A percentile compares a stretch with the other conserved stretches of the same genome.
Conservation (phyloP, 2,113 vertebrate genomes). For the Psittacara wagleri region DNA sequence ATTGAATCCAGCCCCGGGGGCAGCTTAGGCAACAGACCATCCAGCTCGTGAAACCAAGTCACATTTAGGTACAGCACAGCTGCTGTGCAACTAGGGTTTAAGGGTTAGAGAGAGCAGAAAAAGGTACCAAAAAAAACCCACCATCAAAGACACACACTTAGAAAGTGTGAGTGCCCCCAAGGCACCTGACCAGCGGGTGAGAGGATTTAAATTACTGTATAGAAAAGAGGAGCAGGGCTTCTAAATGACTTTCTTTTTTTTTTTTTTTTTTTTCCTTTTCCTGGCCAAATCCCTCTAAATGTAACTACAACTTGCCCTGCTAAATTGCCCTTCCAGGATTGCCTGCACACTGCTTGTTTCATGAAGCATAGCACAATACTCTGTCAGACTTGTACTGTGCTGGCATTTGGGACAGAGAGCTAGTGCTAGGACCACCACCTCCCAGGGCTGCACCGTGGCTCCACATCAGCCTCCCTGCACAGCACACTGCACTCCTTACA, state of each 20-base stretch:
- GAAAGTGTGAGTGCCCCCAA: neutral
- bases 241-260: neutral
- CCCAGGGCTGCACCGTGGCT: neutral
- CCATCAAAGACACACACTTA: neutral
- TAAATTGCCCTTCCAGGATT: neutral
- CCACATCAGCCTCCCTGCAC: neutral
- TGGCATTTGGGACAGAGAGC: neutral
- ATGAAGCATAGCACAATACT: neutral
- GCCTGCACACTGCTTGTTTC: neutral
- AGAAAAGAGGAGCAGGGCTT: neutral
- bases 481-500: neutral
- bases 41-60: neutral
- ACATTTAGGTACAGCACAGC: neutral
- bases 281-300: neutral
- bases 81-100: neutral
- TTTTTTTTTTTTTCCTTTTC: neutral
- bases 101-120: neutral
- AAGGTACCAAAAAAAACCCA: rapidly evolving
- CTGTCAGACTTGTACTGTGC: rapidly evolving
- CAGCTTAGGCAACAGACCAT: neutral
- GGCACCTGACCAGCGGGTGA: neutral
- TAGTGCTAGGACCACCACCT: neutral
- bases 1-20: neutral
- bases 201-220: neutral
- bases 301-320: neutral